Base-by-base conservation (phyloP, 2,797 vertebrate genomes). In the Acridotheres tristis region DNA sequence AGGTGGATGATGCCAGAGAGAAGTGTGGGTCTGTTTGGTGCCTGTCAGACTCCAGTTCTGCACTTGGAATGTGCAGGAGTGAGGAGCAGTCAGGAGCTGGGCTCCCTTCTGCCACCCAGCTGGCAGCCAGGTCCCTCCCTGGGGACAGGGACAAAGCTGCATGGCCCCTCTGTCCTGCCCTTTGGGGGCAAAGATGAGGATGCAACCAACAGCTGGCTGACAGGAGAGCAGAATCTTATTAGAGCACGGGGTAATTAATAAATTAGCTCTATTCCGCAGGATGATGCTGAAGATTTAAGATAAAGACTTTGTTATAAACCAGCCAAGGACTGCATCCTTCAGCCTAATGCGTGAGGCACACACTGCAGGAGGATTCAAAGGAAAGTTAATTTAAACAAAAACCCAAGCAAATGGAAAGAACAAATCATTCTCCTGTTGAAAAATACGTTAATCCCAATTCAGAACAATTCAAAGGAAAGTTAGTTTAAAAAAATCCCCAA, bases 1-100 rank as follows among this genome's bases (percentile, higher is more conserved):
- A 72, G 86, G 65, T 62, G 71, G 58, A 63, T 90, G 21, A 61
- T 15, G 61, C 50, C 27, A 71, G 82, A 58, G 57, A 25, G 16
- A 29, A 34, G 34, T 5, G 47, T 43, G 58, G 40, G 12, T 50
- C 69, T 58, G 65, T 29, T 63, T 66, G 25, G 75, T 30, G 62
- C 73, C 42, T 27, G 2, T 7, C 42, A 25, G 30, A n/a, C 30
- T 48, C 30, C 25, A 26, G 62, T 3, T 72, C 5, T 4, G 26
- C 32, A 0, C 12, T 10, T 0, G 9, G 48, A 26, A n/a, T 2
- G 7, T 45, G 72, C 34, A 7, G 0, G 34, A 38, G 34, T 32
- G 27, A 9, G 68, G 23, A 18, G 43, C 15, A 57, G 21, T 0
- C 1, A 27, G 48, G 50, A 19, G 30, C n/a, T 61, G 61, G 59